Evolutionary conservation across 2,888 invertebrate species (phyloP).

Genomic region (Eugnorisma glareosa): DNA sequence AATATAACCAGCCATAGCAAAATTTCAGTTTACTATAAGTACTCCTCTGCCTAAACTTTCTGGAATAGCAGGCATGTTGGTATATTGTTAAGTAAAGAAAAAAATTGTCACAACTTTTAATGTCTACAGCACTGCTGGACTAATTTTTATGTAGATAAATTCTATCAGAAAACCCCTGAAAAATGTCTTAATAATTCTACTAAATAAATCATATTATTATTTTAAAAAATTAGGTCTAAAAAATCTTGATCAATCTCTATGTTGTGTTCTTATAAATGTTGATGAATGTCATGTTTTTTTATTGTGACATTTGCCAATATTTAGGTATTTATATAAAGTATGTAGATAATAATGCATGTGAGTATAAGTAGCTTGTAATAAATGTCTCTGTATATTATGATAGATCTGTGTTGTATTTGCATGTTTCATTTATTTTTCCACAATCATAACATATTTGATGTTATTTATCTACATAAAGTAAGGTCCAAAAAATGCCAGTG

Average conservation of each 20-base stretch:
- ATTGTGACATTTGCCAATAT: constrained; percentile 32
- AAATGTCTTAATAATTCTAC: not conserved
- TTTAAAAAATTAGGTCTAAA: not conserved
- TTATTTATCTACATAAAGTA: constrained; percentile 6
- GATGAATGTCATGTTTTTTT: constrained; percentile 25
- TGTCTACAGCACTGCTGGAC: not conserved
- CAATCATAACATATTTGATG: constrained; percentile 51
- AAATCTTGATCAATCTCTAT: not conserved
- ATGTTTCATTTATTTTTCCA: constrained; percentile 68
- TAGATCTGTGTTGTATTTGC: constrained; percentile 61
- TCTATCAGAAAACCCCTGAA: not conserved
- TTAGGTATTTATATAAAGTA: constrained; percentile 33
- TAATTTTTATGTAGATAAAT: not conserved
- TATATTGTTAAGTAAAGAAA: not conserved
- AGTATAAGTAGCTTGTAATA: constrained; percentile 49
- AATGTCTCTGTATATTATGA: constrained; percentile 48
- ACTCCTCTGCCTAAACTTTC: not conserved
- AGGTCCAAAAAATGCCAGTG: not conserved
- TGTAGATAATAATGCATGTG: constrained; percentile 60
- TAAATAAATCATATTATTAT: not conserved
- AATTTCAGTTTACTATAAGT: not conserved
- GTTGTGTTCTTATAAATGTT: constrained; percentile 39
- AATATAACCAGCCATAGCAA: not conserved
- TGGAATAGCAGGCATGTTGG: not conserved
- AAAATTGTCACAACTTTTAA: not conserved